Evolutionary conservation across 2,888 invertebrate species (phyloP).

Genomic region (Thymelicus sylvestris): DNA sequence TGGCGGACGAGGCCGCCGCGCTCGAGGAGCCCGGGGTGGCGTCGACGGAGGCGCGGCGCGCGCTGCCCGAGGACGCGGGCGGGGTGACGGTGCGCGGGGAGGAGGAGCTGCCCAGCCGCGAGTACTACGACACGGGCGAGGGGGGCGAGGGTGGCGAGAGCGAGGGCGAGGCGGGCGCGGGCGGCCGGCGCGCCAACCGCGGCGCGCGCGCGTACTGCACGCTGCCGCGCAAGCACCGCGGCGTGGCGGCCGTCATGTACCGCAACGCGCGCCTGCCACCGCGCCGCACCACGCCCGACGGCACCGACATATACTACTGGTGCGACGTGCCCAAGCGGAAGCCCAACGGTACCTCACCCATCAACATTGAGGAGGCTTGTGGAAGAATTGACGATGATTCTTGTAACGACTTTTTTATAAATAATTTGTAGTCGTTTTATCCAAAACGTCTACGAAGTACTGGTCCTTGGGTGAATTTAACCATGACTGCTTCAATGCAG

Average conservation of each 20-base stretch:
- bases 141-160: conserved; percentile 49
- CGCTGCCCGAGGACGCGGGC: conserved; percentile 59
- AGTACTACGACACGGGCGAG: conserved; percentile 54
- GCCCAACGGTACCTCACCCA: conserved; percentile 74
- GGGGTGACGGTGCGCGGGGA: conserved; percentile 84
- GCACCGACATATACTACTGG: conserved; percentile 94
- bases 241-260: conserved; percentile 62
- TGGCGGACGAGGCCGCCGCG: conserved; percentile 57
- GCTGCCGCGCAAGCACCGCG: conserved; percentile 65
- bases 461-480: too few species aligned
- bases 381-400: too few species aligned
- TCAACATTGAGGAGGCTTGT: too few species aligned
- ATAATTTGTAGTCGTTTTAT: too few species aligned
- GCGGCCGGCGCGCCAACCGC: conserved; percentile 45
- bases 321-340: conserved; percentile 89
- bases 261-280: conserved; percentile 84
- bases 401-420: too few species aligned
- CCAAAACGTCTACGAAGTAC: too few species aligned
- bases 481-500: too few species aligned
- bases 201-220: conserved; percentile 80
- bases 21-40: conserved; percentile 74
- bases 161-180: conserved; percentile 42
- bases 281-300: conserved; percentile 91
- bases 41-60: conserved; percentile 29
- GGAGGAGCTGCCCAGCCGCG: conserved; percentile 87